Evolutionary conservation across 2,888 invertebrate species (phyloP), one percentile per base, ranked within the genome.

Genomic region (Drosophila mayaguana): DNA sequence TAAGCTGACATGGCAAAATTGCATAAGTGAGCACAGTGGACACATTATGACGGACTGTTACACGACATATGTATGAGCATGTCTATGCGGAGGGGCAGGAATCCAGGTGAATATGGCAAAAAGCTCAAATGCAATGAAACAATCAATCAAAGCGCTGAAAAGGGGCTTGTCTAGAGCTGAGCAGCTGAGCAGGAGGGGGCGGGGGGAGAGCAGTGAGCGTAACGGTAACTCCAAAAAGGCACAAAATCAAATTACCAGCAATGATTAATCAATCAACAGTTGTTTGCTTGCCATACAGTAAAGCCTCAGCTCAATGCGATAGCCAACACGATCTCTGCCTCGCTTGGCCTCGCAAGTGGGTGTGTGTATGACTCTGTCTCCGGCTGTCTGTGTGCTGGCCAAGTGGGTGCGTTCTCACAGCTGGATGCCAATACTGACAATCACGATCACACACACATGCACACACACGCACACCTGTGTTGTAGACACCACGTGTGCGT

Each of bases 351-450:
- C 88, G 88, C 56, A 72, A 57, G 55, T 56, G 53, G 51, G 64
- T 62, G 63, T 61, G 66, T 56, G 51, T 51, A 45, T 45, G 20
- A 0, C 12, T 56, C 57, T 57, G 66, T 56, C 50, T 38, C n/a
- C 2, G 11, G 7, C 8, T 28, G 8, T 8, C 7, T 38, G 25
- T 38, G 5, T 53, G 36, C 60, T 63, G 65, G 71, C 78, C 82
- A 88, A 88, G 88, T 86, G 88, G 86, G 86, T 86, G 86, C 86
- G 89, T 86, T 86, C 88, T 88, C 89, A 74, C 88, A 86, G 86
- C 86, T 86, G 86, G 86, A 86, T 82, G 65, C 76, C 88, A 46
- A 75, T 79, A 36, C 75, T 71, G 77, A 75, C 80, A 79, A 77
- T 76, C 80, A 81, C 79, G 82, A 81, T 78, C 76, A 66, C 38